Evolutionary conservation across 2,888 invertebrate genomes (phyloP).

Genomic region (Ctena decussata): DNA sequence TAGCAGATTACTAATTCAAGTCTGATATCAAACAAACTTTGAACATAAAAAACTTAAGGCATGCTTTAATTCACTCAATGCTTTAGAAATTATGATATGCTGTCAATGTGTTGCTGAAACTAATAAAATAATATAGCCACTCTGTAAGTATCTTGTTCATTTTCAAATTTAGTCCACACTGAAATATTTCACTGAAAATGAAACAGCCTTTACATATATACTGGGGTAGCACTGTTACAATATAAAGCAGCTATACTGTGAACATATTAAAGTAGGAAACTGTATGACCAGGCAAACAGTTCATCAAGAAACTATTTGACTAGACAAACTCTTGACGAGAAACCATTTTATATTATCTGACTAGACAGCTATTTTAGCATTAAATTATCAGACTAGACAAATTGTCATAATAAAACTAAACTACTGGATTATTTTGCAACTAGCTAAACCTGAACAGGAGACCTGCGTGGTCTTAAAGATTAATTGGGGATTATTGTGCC

Average conservation of each 20-base stretch:
- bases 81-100: not conserved
- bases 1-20: not conserved
- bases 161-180: not conserved
- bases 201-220: not conserved
- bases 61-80: not conserved
- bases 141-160: not conserved
- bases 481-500: constrained; percentile 17
- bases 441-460: not conserved
- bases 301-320: not conserved
- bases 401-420: not conserved
- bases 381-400: not conserved
- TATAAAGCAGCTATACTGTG: not conserved
- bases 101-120: too few relatives aligned
- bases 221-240: not conserved
- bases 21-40: not conserved
- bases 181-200: not conserved
- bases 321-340: not conserved
- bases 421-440: not conserved
- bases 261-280: not conserved
- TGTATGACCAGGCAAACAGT: not conserved
- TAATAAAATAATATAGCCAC: too few relatives aligned
- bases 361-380: too few relatives aligned
- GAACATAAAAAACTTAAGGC: not conserved
- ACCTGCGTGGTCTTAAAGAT: not conserved
- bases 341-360: constrained; percentile 9